Evolutionary conservation across 2,113 vertebrate species (phyloP), one percentile per base, ranked within the genome.

Genomic region (Lasiurus cinereus): DNA sequence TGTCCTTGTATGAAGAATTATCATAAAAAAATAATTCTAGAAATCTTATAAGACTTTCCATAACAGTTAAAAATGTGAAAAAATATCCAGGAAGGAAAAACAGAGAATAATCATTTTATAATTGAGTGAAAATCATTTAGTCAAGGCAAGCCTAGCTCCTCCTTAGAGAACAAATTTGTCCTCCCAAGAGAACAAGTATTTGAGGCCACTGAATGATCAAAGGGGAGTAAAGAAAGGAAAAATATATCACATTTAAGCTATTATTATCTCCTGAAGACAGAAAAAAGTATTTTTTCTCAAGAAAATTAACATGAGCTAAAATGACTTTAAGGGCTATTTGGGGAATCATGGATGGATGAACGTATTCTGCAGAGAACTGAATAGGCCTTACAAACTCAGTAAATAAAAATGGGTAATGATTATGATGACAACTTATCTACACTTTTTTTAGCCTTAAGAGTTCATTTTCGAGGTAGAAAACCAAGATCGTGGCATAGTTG

Each of bases 281-380:
- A 86, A 86, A 74, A 93, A 93, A 93, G 48, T 39, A n/a, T 12
- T 70, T 80, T 89, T 84, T 56, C 29, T 66, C 31, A 31, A 31
- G 18, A 78, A 50, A 69, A 59, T 62, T 52, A 67, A 33, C 21
- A 59, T 56, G 7, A 89, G 66, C 24, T 73, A 90, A 85, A 90
- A 56, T 18, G 33, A 39, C 31, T 56, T 66, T n/a, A 79, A 36
- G n/a, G 62, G 56, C 21, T 56, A 33, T 80, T 79, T 76, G 70
- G 83, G 67, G n/a, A 86, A 39, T 67, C 46, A 67, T 70, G n/a
- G 27, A 76, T 62, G 82, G 48, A 79, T 48, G 16, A 91, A 85
- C 5, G 29, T 31, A 3, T 12, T 66, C 70, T 78, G 14, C 43
- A 48, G 95, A 91, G 22, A 64, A 36, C 19, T 77, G 46, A 82